Conservation (phyloP, 2,797 vertebrate species). For the Cossypha heuglini region DNA sequence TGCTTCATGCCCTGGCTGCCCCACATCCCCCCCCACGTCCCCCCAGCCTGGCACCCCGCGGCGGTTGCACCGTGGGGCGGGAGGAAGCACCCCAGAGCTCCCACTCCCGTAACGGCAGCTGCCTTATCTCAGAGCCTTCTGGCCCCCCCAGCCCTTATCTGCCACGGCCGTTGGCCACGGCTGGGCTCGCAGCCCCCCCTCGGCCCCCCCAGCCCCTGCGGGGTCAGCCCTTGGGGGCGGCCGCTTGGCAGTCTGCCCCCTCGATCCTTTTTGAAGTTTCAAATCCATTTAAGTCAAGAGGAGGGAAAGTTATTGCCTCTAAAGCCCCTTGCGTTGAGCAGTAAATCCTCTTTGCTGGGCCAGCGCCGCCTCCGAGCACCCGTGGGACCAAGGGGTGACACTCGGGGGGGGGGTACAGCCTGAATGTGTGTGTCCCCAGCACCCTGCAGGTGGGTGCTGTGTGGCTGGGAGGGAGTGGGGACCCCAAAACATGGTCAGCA, state of each 20-base stretch:
- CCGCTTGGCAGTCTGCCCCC: constrained; percentile 30
- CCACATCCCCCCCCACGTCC: neutral
- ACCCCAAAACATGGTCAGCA: neutral
- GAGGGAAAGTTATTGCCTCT: constrained; percentile 65
- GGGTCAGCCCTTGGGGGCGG: neutral
- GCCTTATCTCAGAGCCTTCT: constrained; percentile 8
- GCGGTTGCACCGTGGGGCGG: neutral
- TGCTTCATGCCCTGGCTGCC: neutral
- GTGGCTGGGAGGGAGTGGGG: neutral
- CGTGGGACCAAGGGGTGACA: neutral
- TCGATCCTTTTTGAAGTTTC: constrained; percentile 58
- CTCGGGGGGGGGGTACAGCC: neutral
- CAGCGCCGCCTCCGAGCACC: neutral
- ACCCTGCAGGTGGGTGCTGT: neutral
- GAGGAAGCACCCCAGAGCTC: constrained; percentile 3
- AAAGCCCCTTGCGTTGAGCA: constrained; percentile 53
- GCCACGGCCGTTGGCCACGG: neutral
- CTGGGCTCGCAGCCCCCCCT: neutral
- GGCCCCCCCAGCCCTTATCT: neutral
- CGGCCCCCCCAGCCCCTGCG: neutral
- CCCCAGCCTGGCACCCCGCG: accelerated
- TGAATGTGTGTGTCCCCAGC: neutral
- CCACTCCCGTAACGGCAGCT: neutral
- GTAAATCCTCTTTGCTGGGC: constrained; percentile 65
- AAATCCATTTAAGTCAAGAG: constrained; percentile 73